A percentile compares a stretch with the other conserved stretches of the same genome.
Evolutionary conservation across 2,113 vertebrate genomes (phyloP).

Genomic region (Protobothrops mucrosquamatus): DNA sequence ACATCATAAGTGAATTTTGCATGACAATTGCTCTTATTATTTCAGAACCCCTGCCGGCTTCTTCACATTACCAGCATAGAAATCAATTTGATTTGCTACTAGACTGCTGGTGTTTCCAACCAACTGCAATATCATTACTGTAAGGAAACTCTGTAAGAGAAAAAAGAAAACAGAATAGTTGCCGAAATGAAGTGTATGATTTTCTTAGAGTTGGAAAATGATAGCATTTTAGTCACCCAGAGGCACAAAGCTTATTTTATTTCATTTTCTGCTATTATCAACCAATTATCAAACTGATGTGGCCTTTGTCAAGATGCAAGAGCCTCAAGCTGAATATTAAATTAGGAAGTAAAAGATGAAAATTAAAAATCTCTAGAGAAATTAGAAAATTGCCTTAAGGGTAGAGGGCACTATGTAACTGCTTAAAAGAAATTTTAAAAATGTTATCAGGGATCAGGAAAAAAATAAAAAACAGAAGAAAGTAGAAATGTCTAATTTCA

Average conservation of each 20-base stretch:
- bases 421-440: background rate
- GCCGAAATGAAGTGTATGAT: accelerated
- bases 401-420: background rate
- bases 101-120: background rate
- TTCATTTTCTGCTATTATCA: background rate
- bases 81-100: background rate
- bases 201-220: background rate
- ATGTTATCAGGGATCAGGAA: background rate
- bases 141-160: background rate
- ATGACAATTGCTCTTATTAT: background rate
- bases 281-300: background rate
- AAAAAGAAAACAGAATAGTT: background rate
- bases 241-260: background rate
- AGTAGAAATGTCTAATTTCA: background rate
- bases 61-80: background rate
- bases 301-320: background rate
- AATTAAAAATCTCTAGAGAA: background rate
- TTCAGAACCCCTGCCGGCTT: background rate
- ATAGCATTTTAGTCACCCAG: background rate
- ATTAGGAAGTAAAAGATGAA: background rate
- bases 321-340: accelerated
- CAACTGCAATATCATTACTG: background rate
- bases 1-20: background rate
- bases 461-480: background rate
- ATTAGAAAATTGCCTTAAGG: background rate